Base-by-base conservation (phyloP, 2,113 vertebrate species). In the Etheostoma spectabile region DNA sequence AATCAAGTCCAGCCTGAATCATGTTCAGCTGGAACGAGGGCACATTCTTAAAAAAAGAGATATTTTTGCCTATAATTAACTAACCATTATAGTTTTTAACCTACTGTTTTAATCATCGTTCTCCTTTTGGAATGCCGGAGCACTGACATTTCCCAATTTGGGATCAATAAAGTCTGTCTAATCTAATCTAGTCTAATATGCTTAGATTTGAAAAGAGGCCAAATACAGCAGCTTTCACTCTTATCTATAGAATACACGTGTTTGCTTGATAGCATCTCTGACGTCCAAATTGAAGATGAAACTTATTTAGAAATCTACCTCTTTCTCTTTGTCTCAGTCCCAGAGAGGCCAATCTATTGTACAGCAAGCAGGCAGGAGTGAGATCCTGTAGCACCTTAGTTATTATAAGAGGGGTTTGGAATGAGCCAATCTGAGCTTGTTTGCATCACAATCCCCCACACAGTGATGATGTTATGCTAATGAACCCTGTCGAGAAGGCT, bases 401-500 rank as follows among this genome's bases (percentile, higher is more conserved):
- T 90, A 91, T 91, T 91, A 81, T 89, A 89, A 89, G 65, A 62
- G 67, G 76, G 64, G 82, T 59, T 30, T 86, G 88, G 86, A 93
- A 83, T 90, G 89, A 92, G 91, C 87, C 91, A 89, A 91, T 92
- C 84, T 81, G 65, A 82, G 89, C 90, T 91, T 84, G 89, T 94
- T 95, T 95, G 93, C 92, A 93, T 94, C 93, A 95, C 94, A 95
- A 94, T 95, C 90, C 80, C 77, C 77, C 80, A 89, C 90, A 72
- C 85, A 76, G 83, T 84, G 88, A 87, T 93, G 94, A 93, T 95
- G 93, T 94, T 92, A 95, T 95, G 94, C 93, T 94, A 96, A 95
- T 96, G 91, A 93, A 81, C 72, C 67, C 86, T 22, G 82, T 61
- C 81, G 85, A 88, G 89, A 88, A 87, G 84, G 84, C 86, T 91